Evolutionary conservation across 2,797 vertebrate species (phyloP).

Genomic region (Takifugu rubripes): DNA sequence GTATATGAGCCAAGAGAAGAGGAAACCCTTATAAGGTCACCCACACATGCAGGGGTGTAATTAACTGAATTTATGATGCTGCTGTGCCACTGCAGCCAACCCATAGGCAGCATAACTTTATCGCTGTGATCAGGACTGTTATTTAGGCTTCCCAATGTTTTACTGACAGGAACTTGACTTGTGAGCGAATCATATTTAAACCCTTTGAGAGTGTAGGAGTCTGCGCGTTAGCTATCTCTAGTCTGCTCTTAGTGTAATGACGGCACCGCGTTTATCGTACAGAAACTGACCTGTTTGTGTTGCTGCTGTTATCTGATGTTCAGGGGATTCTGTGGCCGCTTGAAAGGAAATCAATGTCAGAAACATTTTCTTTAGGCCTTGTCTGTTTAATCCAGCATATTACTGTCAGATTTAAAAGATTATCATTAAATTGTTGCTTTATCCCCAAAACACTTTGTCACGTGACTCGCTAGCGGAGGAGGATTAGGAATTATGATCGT

Average conservation of each 20-base stretch:
- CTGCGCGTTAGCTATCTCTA: background rate
- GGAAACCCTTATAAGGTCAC: too few relatives aligned
- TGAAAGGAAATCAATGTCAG: constrained; percentile 37
- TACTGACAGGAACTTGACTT: too few relatives aligned
- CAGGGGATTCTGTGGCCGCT: constrained; percentile 22
- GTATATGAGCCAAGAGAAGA: too few relatives aligned
- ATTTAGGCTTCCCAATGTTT: too few relatives aligned
- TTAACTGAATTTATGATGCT: too few relatives aligned
- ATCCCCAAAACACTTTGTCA: background rate
- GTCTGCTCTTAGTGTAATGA: background rate
- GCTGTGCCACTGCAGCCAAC: too few relatives aligned
- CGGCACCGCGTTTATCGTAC: constrained; percentile 20
- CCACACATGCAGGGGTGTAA: too few relatives aligned
- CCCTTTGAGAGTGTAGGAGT: too few relatives aligned
- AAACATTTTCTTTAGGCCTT: background rate
- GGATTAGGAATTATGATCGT: background rate
- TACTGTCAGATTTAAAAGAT: constrained; percentile 7
- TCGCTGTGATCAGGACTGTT: too few relatives aligned
- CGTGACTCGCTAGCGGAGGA: background rate
- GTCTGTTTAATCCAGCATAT: constrained; percentile 8
- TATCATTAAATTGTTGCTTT: background rate
- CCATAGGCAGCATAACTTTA: too few relatives aligned
- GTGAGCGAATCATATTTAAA: too few relatives aligned
- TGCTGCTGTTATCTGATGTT: constrained; percentile 13
- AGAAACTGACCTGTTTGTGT: constrained; percentile 8